Base-by-base conservation (phyloP, 2,797 vertebrate genomes). In the Natrix natrix region DNA sequence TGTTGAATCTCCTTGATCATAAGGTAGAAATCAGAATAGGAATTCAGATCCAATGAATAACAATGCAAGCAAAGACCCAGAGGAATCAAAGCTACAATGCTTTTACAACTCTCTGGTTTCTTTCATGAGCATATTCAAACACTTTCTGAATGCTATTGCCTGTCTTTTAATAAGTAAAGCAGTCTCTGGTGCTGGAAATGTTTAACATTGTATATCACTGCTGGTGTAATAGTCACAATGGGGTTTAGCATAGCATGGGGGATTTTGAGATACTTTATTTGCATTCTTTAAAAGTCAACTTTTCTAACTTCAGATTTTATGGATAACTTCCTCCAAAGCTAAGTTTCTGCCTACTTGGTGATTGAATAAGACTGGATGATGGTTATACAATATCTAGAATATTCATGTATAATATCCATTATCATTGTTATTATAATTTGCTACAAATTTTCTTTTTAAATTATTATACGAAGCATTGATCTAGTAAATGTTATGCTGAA, bases 91-190 rank as follows among this genome's bases (percentile, higher is more conserved):
- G 57, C 56, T 78, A 78, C 56, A 90, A 24, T 52, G 26, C 26
- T 91, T 89, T 91, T 87, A 90, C 48, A 93, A 66, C 32, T 93
- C 90, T 90, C 32, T 10, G 32, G 63, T 59, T 88, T 89, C 91
- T 57, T 90, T 86, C 66, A 37, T 90, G 83, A 59, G 83, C 91
- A 92, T 94, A 83, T 93, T 93, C 87, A 92, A 94, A 93, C 87
- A 52, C 66, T 94, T 57, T 48, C 83, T 88, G 63, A 90, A 90
- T 78, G 20, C 78, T 56, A 60, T 91, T 93, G 74, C 87, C 60
- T 93, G 74, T n/a, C 55, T 93, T 93, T 37, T 93, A 90, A 86
- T 37, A 3, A 91, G 56, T 88, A 93, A 92, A 87, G 32, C 83
- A 88, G 83, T 93, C 91, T 87, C 92, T 20, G 28, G 37, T 94